phyloP scores from a whole-genome alignment of 2,888 invertebrate species.

The Phalera bucephala region DNA sequence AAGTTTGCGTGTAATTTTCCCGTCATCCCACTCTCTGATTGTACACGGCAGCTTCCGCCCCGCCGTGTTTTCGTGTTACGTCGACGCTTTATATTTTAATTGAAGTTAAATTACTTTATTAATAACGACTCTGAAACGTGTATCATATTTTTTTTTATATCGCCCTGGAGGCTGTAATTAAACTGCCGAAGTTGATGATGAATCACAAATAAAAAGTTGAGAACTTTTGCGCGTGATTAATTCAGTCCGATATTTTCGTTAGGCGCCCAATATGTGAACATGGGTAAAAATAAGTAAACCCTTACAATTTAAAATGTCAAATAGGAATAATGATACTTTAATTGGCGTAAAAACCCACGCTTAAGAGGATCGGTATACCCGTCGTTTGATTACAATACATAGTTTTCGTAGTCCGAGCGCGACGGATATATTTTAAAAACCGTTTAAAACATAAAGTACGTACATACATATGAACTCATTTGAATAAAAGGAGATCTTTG shows the following conservation, averaged over 20 bases:
- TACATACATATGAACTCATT: no score
- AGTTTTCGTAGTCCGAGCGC: no score
- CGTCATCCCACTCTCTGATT: constrained; percentile 49
- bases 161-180: background rate
- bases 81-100: constrained; percentile 17
- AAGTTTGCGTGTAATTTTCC: constrained; percentile 58
- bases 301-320: background rate
- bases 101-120: background rate
- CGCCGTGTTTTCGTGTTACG: constrained; percentile 30
- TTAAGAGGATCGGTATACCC: no score
- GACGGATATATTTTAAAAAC: no score
- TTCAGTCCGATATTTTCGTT: constrained; percentile 8
- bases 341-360: no score
- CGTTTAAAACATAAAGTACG: no score
- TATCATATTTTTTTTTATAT: background rate
- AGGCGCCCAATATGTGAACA: constrained; percentile 4
- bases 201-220: constrained; percentile 10
- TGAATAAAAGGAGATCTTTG: no score
- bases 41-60: constrained; percentile 24
- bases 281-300: background rate
- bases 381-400: no score
- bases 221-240: constrained; percentile 15
- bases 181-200: background rate
- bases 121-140: background rate
- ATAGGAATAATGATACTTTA: no score